phyloP scores from a whole-genome alignment of 2,113 vertebrate species.

The Salminus brasiliensis region DNA sequence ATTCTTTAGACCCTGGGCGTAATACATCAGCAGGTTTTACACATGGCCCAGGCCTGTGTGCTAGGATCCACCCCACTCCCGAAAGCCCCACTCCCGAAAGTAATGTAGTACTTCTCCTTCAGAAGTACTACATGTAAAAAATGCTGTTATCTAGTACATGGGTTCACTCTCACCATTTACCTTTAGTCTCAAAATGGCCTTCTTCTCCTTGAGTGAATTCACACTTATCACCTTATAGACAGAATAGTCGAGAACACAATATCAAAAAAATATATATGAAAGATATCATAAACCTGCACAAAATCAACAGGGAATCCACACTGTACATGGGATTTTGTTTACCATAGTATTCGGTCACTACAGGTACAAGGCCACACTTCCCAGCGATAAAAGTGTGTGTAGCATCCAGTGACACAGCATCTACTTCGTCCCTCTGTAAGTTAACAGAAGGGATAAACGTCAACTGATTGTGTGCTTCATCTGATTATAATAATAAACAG shows the following conservation, averaged over 20 bases:
- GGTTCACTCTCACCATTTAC: slow-evolving; percentile 63
- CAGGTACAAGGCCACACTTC: slow-evolving; percentile 85
- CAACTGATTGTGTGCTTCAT: background rate
- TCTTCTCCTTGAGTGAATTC: slow-evolving; percentile 59
- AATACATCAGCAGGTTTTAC: no score
- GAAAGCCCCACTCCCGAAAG: no score
- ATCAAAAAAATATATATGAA: background rate
- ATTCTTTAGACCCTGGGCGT: no score
- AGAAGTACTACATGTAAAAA: no score
- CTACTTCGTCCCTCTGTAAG: slow-evolving; percentile 84
- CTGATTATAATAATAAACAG: background rate
- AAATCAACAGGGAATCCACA: background rate
- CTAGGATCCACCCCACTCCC: no score
- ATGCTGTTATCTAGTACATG: no score
- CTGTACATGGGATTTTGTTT: slow-evolving; percentile 19
- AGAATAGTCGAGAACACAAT: background rate
- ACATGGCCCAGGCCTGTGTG: no score
- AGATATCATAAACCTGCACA: background rate
- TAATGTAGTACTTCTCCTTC: no score
- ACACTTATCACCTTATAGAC: slow-evolving; percentile 71
- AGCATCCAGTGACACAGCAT: slow-evolving; percentile 86
- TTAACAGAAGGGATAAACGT: slow-evolving; percentile 7
- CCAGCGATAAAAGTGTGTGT: slow-evolving; percentile 85
- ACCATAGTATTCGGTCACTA: slow-evolving; percentile 88
- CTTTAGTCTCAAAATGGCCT: slow-evolving; percentile 69